These are phyloP conservation scores for Notothenia rossii DNA, from an alignment of 2,113 vertebrate genomes.

Conservation along the genomic window DNA sequence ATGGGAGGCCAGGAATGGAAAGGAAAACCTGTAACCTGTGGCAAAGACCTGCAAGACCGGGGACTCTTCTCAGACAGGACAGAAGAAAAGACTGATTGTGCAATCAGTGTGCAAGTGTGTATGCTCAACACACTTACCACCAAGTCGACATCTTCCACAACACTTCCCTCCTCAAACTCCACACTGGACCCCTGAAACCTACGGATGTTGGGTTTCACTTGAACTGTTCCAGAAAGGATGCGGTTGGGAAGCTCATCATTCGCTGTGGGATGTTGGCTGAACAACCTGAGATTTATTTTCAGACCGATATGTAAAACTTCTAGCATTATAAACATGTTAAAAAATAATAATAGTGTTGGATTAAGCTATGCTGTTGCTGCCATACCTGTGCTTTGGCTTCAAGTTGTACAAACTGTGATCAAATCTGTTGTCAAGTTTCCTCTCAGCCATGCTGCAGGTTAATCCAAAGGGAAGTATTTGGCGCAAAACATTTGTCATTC, in stretches of 20 bases:
- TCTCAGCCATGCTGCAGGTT: conserved; percentile 59
- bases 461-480: conserved; percentile 76
- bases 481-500: conserved; percentile 45
- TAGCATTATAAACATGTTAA: too few relatives aligned
- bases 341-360: too few relatives aligned
- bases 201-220: conserved; percentile 87
- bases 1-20: conserved; percentile 87
- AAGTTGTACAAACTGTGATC: conserved; percentile 89
- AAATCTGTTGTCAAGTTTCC: conserved; percentile 81
- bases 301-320: neutral
- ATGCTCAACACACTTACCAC: conserved; percentile 70
- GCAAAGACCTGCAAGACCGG: conserved; percentile 86
- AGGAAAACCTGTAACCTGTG: conserved; percentile 92
- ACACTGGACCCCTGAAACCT: conserved; percentile 87
- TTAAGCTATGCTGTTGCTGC: neutral
- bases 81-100: too few relatives aligned
- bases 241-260: conserved; percentile 94
- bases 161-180: conserved; percentile 90
- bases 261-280: conserved; percentile 89
- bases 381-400: conserved; percentile 88
- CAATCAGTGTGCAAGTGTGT: neutral
- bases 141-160: conserved; percentile 85
- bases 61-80: neutral
- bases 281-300: conserved; percentile 72
- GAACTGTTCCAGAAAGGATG: conserved; percentile 89